Evolutionary conservation across 2,888 invertebrate genomes (phyloP).

Genomic region (Euplexia lucipara): DNA sequence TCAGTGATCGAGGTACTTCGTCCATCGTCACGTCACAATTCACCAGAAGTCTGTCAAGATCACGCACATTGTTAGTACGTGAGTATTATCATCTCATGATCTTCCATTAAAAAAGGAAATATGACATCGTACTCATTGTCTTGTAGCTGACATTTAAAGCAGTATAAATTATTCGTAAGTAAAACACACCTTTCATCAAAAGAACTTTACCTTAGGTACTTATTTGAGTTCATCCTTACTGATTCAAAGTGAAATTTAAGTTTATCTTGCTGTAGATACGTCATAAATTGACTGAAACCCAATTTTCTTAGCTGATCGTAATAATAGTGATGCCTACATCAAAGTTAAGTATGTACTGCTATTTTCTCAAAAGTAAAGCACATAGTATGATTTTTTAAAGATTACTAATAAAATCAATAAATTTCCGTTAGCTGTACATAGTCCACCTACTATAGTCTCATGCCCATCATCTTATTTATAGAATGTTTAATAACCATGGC

Average conservation of each 20-base stretch:
- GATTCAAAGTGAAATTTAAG: constrained; percentile 15
- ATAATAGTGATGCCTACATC: neutral
- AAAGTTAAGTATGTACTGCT: neutral
- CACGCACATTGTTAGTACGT: constrained; percentile 63
- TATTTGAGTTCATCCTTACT: neutral
- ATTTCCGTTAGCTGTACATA: neutral
- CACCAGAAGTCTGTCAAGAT: constrained; percentile 73
- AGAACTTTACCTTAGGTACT: neutral
- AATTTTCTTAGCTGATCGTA: neutral
- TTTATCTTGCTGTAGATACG: neutral
- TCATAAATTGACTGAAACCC: constrained; percentile 9
- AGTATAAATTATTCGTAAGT: constrained; percentile 1
- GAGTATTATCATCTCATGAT: constrained; percentile 48
- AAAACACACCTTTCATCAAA: constrained; percentile 7
- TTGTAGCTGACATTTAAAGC: constrained; percentile 4
- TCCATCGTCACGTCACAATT: constrained; percentile 70
- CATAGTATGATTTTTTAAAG: neutral
- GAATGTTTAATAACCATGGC: neutral
- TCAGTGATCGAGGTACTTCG: constrained; percentile 51
- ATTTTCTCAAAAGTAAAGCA: constrained; percentile 1
- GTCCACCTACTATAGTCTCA: neutral
- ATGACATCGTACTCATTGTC: constrained; percentile 13
- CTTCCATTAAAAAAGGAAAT: constrained; percentile 54
- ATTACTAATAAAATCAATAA: neutral
- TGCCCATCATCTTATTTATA: neutral